Base-by-base conservation (phyloP, 2,113 vertebrate species). In the Cervus canadensis region DNA sequence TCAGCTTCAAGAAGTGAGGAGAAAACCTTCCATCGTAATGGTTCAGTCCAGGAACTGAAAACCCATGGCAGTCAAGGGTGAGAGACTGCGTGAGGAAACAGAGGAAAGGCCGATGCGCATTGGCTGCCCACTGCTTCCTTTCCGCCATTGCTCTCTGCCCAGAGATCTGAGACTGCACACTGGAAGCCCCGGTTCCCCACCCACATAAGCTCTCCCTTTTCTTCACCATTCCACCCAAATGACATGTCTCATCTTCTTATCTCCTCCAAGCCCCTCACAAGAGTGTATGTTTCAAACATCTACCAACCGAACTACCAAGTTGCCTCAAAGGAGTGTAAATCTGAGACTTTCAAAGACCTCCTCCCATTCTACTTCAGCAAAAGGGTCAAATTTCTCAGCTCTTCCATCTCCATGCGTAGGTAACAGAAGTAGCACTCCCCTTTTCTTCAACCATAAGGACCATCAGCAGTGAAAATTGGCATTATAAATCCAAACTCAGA, bases 341-440 rank as follows among this genome's bases (percentile, higher is more conserved):
- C 84, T n/a, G 43, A 60, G 21, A 74, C 48, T 88, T 88, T n/a
- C 26, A 50, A 95, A 74, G 83, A 43, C 26, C 19, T 43, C 33
- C 33, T 92, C 28, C 52, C 15, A 57, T 36, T 91, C 6, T 91
- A 33, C n/a, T 56, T 40, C 91, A 23, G 50, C 45, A 30, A 76
- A 97, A 52, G 11, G 9, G 9, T 71, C 50, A 33, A 45, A 56
- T 56, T 83, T 96, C 62, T 90, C 64, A 40, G 26, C 56, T 94
- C 2, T 2, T 21, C 16, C 16, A 45, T 82, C 36, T 36, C 19
- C 26, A 17, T 36, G 14, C 2, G 11, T 45, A 86, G 48, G 28
- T 60, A 83, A 90, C 40, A 57, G 45, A 87, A 67, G 81, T 40
- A 62, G 5, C 23, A 30, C 2, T 2, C 2, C 62, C 62, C 13